Evolutionary conservation across 2,113 vertebrate genomes (phyloP).

Genomic region (Piprites chloris): DNA sequence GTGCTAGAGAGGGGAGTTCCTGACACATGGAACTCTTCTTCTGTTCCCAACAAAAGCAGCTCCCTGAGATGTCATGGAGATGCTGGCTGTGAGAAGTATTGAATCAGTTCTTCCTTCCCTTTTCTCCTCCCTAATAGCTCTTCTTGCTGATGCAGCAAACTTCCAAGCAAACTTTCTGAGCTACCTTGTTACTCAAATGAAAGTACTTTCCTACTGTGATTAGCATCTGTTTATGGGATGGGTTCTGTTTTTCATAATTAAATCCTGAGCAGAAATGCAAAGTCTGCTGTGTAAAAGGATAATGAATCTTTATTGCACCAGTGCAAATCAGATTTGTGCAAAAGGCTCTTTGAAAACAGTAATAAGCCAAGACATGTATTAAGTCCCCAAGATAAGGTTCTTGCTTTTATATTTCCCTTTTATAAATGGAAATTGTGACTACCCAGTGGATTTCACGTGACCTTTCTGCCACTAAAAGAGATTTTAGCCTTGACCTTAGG

Average conservation of each 20-base stretch:
- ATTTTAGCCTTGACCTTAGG: slow-evolving; percentile 73
- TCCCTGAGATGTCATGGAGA: not conserved
- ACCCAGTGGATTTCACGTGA: slow-evolving; percentile 71
- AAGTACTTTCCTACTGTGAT: slow-evolving; percentile 59
- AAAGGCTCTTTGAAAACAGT: slow-evolving; percentile 75
- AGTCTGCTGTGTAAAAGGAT: slow-evolving; percentile 68
- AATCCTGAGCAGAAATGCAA: slow-evolving; percentile 70
- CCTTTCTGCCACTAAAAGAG: slow-evolving; percentile 79
- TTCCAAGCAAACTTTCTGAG: slow-evolving; percentile 42
- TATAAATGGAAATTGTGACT: slow-evolving; percentile 73
- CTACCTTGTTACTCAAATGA: slow-evolving; percentile 53
- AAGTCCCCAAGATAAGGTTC: slow-evolving; percentile 68
- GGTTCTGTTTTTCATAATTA: slow-evolving; percentile 73
- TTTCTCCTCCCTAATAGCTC: not conserved
- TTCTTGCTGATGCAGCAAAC: not conserved
- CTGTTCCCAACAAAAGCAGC: not conserved
- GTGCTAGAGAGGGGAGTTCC: not conserved
- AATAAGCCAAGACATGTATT: slow-evolving; percentile 69
- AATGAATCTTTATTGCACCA: slow-evolving; percentile 79
- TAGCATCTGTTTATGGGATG: slow-evolving; percentile 75
- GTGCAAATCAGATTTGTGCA: slow-evolving; percentile 77
- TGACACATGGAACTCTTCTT: not conserved
- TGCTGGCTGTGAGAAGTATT: not conserved
- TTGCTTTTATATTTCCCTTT: slow-evolving; percentile 67
- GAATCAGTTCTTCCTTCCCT: not conserved